Evolutionary conservation across 2,113 vertebrate genomes (phyloP), one percentile per base, ranked within the genome.

Genomic region (Prochilodus magdalenae): DNA sequence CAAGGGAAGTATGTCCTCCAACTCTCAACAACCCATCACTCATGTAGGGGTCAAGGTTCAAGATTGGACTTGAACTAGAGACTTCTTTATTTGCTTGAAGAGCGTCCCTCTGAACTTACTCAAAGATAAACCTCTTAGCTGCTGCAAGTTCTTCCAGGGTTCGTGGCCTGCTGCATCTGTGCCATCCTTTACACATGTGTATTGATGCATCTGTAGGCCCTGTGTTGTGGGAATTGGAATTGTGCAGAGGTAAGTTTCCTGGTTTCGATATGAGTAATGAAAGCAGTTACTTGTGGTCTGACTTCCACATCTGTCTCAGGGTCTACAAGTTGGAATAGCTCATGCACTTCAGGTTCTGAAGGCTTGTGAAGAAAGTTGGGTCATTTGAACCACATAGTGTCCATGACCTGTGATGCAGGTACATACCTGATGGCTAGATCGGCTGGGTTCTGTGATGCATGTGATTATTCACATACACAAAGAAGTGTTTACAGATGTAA

Each of bases 401-500:
- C n/a, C n/a, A n/a, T 1, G 24, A 59, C 22, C 51, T 75, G 47
- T 1, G 73, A 75, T 27, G 51, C 51, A 57, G 51, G n/a, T 29
- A 75, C 73, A 27, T 47, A 75, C 51, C 51, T 79, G 29, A 62
- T 49, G 15, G 65, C n/a, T 16, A 66, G 16, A 49, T 78, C 40
- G 20, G 77, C 77, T 70, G 77, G 47, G 49, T 79, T 79, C 47
- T 79, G 77, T 49, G 47, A 12, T 72, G 77, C 11, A 70, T 66
- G 6, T 51, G 14, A 36, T 70, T 71, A 51, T 72, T 44, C 22
- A 80, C 77, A 30, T 80, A 80, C 7, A 72, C n/a, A 59, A 33
- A 72, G 67, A 80, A 71, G 5, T 30, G 29, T 67, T 80, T 80
- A 29, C 7, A 36, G 27, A 80, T 73, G 26, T 73, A 44, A 8